Base-by-base conservation (phyloP, 2,797 vertebrate genomes). In the Coendou prehensilis region DNA sequence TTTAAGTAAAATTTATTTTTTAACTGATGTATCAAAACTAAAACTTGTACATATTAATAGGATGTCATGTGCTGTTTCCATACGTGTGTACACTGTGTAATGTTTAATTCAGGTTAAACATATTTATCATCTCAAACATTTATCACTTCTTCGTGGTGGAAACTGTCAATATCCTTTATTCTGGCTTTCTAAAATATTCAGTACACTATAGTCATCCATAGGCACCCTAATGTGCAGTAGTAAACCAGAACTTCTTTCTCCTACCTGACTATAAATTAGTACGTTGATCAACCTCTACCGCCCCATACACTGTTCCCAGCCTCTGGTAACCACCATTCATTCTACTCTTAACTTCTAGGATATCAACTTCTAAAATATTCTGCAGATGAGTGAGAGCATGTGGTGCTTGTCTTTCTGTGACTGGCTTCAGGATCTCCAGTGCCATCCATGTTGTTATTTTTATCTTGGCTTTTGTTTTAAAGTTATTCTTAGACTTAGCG, bases 391-490 rank as follows among this genome's bases (percentile, higher is more conserved):
- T 78, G 75, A 59, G 10, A 41, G 6, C 22, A 7, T 13, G 10
- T 2, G 1, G 57, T 79, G 9, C 28, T 79, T 47, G 28, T 45
- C 20, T 85, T 56, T 79, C 37, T 37, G 73, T 47, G 37, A 11
- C 28, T 67, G 22, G 37, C 23, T n/a, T 67, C 45, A 54, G 9
- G 47, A 57, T 26, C 37, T 45, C 10, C 52, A 47, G 3, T 69
- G 28, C 28, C 17, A 50, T 87, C 14, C 33, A 47, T 50, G 50
- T 20, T 45, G 59, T 37, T 79, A n/a, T 86, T 59, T 91, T 94
- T 94, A 76, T 94, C n/a, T 78, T 85, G 10, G 67, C 23, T 52
- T 87, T 90, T 56, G 30, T 87, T 93, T 92, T 83, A 79, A 89
- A 95, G 11, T 14, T 81, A 41, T 52, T 89, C 37, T 86, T 89